Percentiles rank a stretch among this genome's conserved stretches.
Conservation (phyloP, 2,888 invertebrate genomes). For the Leptopilina myrica region DNA sequence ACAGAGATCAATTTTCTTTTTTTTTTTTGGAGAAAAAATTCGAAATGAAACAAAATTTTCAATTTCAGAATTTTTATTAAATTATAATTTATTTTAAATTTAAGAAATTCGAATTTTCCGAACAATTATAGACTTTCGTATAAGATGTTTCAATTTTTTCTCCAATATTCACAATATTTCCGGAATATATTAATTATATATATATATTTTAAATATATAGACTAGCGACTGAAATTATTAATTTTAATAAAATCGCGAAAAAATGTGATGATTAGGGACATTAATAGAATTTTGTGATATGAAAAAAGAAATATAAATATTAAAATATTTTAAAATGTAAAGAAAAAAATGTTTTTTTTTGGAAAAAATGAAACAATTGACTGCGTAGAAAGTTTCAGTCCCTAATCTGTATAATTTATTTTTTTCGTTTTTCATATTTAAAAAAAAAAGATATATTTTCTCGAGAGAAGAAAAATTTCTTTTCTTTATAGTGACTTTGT, state of each 20-base stretch:
- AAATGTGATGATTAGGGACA: constrained; percentile 9
- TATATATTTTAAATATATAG: not conserved
- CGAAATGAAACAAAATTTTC: too few relatives aligned
- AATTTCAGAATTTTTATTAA: too few relatives aligned
- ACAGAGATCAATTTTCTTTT: too few relatives aligned
- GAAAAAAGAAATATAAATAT: not conserved
- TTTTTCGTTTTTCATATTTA: not conserved
- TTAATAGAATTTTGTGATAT: constrained; percentile 6
- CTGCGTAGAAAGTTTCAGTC: not conserved
- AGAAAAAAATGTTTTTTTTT: not conserved
- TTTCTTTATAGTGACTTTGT: not conserved
- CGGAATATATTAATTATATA: too few relatives aligned
- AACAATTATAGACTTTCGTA: too few relatives aligned
- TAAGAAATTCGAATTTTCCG: too few relatives aligned
- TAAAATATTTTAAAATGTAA: not conserved
- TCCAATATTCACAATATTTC: too few relatives aligned
- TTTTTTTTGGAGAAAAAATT: too few relatives aligned
- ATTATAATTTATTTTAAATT: too few relatives aligned
- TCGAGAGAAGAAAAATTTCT: not conserved
- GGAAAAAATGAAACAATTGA: not conserved
- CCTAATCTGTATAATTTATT: constrained; percentile 17
- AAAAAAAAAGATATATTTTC: not conserved
- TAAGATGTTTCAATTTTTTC: too few relatives aligned
- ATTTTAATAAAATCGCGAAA: not conserved
- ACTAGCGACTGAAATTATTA: constrained; percentile 24